Evolutionary conservation across 2,797 vertebrate genomes (phyloP), one percentile per base, ranked within the genome.

Genomic region (Chaetophractus vellerosus): DNA sequence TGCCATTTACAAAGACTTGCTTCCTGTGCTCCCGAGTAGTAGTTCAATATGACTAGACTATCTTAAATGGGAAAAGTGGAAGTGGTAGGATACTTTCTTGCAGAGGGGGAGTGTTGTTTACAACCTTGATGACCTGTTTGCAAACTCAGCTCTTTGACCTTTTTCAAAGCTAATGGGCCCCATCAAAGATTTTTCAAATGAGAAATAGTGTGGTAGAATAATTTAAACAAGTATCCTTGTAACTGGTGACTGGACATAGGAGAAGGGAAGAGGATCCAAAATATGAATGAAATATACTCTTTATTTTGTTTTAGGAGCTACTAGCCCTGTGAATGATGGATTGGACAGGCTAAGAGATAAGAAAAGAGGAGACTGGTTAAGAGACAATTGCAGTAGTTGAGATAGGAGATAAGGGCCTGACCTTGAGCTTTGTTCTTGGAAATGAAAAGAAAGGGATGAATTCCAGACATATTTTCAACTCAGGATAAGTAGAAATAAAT

Each of bases 351-450:
- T 85, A 41, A 90, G 85, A 72, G 61, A 41, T 80, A 55, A 78
- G 18, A n/a, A 33, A 3, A 11, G 31, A 45, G 9, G 33, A 55
- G 6, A 26, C 57, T 86, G 31, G 52, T 26, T 75, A 75, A 45
- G 38, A 90, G 50, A 88, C 18, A 38, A 10, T 78, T 52, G 15
- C 2, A 68, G 19, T 91, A 64, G 71, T 78, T 86, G 80, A 93
- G 63, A 74, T 82, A 68, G 24, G 38, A 72, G 45, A 61, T 84
- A 69, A 88, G 66, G 12, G 16, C 80, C 63, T 87, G 78, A 72
- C 76, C 57, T 93, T 96, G 68, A 33, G 31, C 81, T 52, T 16
- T 81, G 74, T 28, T 48, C 95, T 93, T 96, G 57, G 45, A 85
- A 81, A 95, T 86, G 33, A 88, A 93, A 72, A 52, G 31, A 88